phyloP scores from a whole-genome alignment of 2,888 invertebrate genomes.

The Silvanus unidentatus region DNA sequence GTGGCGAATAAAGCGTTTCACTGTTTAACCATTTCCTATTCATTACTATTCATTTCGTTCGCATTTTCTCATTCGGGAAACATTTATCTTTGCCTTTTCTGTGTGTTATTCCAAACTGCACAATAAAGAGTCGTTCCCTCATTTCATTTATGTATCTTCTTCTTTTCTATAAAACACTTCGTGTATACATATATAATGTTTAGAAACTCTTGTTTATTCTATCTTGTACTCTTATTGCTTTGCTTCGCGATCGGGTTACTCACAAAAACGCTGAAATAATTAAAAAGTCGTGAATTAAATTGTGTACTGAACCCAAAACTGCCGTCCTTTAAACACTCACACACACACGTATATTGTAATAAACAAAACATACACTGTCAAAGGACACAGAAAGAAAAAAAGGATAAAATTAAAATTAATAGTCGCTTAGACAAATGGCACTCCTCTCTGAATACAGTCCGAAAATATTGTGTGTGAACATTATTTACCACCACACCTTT shows the following conservation, averaged over 20 bases:
- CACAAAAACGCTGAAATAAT: no score
- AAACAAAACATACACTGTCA: no score
- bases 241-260: no score
- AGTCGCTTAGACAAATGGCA: slow-evolving; percentile 43
- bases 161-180: not conserved
- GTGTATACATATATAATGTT: no score
- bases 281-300: no score
- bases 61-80: slow-evolving; percentile 42
- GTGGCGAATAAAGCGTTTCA: slow-evolving; percentile 42
- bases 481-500: slow-evolving; percentile 45
- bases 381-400: slow-evolving; percentile 21
- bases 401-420: slow-evolving; percentile 44
- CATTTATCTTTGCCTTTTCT: slow-evolving; percentile 42
- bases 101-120: no score
- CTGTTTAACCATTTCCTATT: slow-evolving; percentile 45
- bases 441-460: slow-evolving; percentile 39
- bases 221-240: no score
- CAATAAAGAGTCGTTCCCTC: slow-evolving; percentile 8
- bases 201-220: no score
- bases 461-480: slow-evolving; percentile 45
- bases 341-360: not conserved
- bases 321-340: not conserved
- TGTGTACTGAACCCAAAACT: no score
- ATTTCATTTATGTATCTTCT: slow-evolving; percentile 4
- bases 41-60: slow-evolving; percentile 45